These are phyloP conservation scores for Rhinoderma darwinii DNA, from an alignment of 2,113 vertebrate species.

Conservation along the genomic window DNA sequence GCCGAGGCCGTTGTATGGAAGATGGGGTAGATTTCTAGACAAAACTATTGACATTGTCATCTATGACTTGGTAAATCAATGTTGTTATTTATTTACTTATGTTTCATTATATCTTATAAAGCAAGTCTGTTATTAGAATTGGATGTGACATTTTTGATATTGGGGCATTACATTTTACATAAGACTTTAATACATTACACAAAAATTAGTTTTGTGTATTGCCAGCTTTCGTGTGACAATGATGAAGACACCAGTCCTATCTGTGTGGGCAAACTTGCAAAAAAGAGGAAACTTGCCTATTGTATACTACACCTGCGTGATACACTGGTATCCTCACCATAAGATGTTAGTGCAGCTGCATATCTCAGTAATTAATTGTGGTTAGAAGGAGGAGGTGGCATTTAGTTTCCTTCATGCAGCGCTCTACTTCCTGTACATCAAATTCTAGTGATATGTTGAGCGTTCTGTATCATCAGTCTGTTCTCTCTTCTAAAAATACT, in stretches of 20 bases:
- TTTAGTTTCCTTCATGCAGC: constrained; percentile 9
- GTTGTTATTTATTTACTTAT: no score
- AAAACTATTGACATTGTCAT: no score
- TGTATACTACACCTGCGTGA: not conserved
- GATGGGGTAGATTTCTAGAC: no score
- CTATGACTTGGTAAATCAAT: no score
- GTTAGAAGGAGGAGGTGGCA: constrained; percentile 12
- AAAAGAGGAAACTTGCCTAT: not conserved
- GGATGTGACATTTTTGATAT: not conserved
- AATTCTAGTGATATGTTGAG: not conserved
- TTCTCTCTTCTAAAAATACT: not conserved
- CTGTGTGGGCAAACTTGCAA: not conserved
- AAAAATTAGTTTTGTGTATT: not conserved
- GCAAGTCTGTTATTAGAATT: no score
- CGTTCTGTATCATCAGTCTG: not conserved
- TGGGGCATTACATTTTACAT: not conserved
- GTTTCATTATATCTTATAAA: no score
- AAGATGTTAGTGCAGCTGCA: not conserved
- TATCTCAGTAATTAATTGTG: not conserved
- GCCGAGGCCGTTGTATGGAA: no score
- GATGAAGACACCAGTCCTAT: not conserved
- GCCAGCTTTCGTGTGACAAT: not conserved
- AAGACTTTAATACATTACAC: not conserved
- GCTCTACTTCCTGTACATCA: constrained; percentile 22
- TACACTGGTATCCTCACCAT: not conserved